Conservation (phyloP, 2,113 vertebrate species). For the Craseonycteris thonglongyai region DNA sequence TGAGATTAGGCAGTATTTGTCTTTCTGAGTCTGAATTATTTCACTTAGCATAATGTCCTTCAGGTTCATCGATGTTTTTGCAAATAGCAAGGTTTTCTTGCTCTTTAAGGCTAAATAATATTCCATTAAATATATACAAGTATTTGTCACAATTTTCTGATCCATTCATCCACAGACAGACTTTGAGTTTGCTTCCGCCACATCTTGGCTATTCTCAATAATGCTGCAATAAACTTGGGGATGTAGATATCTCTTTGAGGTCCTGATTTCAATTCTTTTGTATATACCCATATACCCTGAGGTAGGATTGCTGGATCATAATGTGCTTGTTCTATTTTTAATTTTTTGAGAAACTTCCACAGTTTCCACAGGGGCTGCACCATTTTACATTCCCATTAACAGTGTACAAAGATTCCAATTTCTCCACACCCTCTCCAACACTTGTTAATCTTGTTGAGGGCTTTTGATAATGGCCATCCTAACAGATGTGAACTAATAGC, state of each 20-base stretch:
- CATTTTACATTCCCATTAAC: not conserved
- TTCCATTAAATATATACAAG: not conserved
- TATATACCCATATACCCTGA: not conserved
- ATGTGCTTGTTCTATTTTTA: not conserved
- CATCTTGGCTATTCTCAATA: not conserved
- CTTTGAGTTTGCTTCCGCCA: not conserved
- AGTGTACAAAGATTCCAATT: not conserved
- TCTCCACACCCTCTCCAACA: not conserved
- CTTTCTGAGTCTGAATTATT: not conserved
- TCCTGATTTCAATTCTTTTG: not conserved
- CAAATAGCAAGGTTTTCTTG: not conserved
- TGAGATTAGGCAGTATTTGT: not conserved
- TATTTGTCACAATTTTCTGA: not conserved
- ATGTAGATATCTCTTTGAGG: not conserved
- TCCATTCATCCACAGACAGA: not conserved
- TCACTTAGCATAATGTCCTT: not conserved
- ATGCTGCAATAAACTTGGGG: not conserved
- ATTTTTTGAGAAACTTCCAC: not conserved
- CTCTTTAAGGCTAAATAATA: not conserved
- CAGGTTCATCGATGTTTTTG: not conserved
- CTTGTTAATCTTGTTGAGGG: not conserved
- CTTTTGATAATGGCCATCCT: not conserved
- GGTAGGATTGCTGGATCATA: not conserved
- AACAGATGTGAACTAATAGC: not conserved
- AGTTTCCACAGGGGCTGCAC: not conserved